phyloP scores from a whole-genome alignment of 1,140 invertebrate species.

The Ladona fulva region DNA sequence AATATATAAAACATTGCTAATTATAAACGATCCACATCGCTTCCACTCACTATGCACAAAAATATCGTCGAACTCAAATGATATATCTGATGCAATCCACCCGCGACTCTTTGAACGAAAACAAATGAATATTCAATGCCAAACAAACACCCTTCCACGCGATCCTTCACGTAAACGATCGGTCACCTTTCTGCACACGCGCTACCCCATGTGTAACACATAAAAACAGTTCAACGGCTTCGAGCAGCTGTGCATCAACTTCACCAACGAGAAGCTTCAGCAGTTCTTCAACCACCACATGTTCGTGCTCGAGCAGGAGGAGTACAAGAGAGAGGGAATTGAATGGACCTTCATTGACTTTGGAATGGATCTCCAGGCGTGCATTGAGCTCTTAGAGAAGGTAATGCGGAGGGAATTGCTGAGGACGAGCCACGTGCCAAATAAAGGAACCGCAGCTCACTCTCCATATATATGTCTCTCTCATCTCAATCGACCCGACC shows the following conservation, averaged over 20 bases:
- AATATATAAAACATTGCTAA: no score
- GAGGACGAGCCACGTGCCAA: background rate
- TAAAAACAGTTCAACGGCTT: constrained; percentile 46
- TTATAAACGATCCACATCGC: no score
- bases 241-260: constrained; percentile 66
- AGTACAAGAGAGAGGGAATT: constrained; percentile 60
- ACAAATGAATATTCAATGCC: background rate
- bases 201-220: background rate
- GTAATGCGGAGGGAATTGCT: constrained; percentile 32
- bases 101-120: background rate
- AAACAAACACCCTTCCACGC: background rate
- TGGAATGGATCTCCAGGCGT: constrained; percentile 63
- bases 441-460: background rate
- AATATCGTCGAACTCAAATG: no score
- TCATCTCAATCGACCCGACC: background rate
- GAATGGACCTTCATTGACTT: constrained; percentile 67
- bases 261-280: constrained; percentile 63
- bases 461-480: background rate
- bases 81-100: no score
- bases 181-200: no score
- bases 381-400: constrained; percentile 66
- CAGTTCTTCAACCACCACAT: constrained; percentile 69
- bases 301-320: constrained; percentile 64
- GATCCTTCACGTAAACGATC: background rate
- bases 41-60: no score